These are phyloP conservation scores for Bombus difficillimus DNA, from an alignment of 1,140 invertebrate genomes.

Conservation along the genomic window DNA sequence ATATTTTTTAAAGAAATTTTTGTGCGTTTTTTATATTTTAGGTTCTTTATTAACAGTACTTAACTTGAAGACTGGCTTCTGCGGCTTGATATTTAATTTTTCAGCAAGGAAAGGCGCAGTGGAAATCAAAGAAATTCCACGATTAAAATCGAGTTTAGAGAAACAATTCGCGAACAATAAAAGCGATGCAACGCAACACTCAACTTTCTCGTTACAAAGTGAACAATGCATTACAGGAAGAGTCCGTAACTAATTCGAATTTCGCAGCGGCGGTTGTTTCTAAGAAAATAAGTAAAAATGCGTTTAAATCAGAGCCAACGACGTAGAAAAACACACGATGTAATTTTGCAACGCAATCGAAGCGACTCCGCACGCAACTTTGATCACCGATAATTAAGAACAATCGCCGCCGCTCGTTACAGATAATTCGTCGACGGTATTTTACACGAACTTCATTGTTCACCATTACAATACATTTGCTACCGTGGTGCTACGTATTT, in stretches of 20 bases:
- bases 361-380: not conserved
- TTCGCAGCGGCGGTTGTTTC: not conserved
- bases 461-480: not conserved
- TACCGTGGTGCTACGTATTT: not conserved
- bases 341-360: not conserved
- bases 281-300: slow-evolving; percentile 5
- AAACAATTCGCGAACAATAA: not conserved
- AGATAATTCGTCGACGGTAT: not conserved
- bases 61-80: not conserved
- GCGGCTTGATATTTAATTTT: not conserved
- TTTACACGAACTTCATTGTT: not conserved
- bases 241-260: not conserved
- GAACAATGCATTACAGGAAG: not conserved
- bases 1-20: not conserved
- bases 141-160: not conserved
- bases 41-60: not conserved
- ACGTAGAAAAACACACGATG: not conserved
- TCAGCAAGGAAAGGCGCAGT: not conserved
- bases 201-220: slow-evolving; percentile 2
- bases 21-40: not conserved
- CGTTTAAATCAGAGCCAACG: not conserved
- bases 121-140: not conserved
- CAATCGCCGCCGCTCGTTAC: not conserved
- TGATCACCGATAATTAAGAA: slow-evolving; percentile 6
- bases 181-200: not conserved